phyloP scores from a whole-genome alignment of 2,113 vertebrate genomes.

The Microcebus lehilahytsara region DNA sequence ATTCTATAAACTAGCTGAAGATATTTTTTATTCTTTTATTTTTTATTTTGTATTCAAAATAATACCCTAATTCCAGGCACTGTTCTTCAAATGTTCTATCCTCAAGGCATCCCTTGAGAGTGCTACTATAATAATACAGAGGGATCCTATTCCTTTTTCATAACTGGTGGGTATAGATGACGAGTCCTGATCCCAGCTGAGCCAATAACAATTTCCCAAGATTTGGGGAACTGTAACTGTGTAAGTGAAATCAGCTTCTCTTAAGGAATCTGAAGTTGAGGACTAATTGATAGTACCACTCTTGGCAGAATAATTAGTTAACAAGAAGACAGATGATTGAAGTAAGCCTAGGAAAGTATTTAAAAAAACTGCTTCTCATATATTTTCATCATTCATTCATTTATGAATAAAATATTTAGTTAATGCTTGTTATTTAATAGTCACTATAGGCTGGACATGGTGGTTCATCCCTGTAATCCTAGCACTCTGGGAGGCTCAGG shows the following conservation, averaged over 20 bases:
- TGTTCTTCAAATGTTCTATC: background rate
- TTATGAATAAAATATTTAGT: background rate
- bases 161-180: background rate
- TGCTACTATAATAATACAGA: background rate
- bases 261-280: background rate
- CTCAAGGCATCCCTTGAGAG: background rate
- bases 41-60: background rate
- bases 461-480: too few species aligned
- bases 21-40: too few species aligned
- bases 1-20: background rate
- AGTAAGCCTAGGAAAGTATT: background rate
- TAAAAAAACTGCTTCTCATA: background rate
- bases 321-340: too few species aligned
- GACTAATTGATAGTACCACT: background rate
- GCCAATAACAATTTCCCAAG: background rate
- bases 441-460: background rate
- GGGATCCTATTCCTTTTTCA: background rate
- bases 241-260: background rate
- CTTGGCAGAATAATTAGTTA: background rate
- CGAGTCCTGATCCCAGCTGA: background rate
- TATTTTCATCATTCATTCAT: background rate
- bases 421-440: background rate
- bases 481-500: too few species aligned
- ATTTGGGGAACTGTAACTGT: background rate
- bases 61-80: background rate